Evolutionary conservation across 1,140 invertebrate species (phyloP).

Genomic region (Contarinia nasturtii): DNA sequence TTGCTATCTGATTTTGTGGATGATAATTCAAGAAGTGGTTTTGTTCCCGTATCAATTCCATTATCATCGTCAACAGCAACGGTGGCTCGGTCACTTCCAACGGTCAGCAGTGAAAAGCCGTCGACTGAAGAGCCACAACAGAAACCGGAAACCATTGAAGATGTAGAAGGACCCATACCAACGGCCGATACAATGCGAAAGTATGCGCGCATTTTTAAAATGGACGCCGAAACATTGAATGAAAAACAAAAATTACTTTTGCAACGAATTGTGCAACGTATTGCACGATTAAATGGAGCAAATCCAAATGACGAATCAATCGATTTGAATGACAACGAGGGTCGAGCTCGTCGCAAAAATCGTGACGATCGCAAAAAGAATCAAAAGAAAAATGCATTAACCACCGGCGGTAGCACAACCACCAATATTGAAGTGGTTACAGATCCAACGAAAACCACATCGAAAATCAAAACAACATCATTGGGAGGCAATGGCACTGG

Average conservation of each 20-base stretch:
- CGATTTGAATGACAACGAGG: background rate
- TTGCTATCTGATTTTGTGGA: too few species aligned
- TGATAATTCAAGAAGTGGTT: too few species aligned
- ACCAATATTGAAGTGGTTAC: background rate
- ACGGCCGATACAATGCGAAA: background rate
- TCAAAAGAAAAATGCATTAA: background rate
- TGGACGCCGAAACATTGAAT: slow-evolving; percentile 21
- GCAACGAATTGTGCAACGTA: slow-evolving; percentile 21
- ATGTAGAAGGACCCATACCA: background rate
- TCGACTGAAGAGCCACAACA: too few species aligned
- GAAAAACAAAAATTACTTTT: slow-evolving; percentile 23
- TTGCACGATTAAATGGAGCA: slow-evolving; percentile 9
- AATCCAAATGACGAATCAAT: background rate
- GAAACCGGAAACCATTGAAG: too few species aligned
- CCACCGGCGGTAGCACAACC: too few species aligned
- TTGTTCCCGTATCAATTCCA: too few species aligned
- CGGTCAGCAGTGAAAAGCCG: too few species aligned
- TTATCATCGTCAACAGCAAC: too few species aligned
- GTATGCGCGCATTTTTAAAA: slow-evolving; percentile 8
- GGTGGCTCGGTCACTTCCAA: too few species aligned
- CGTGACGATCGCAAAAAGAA: background rate
- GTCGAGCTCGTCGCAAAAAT: background rate
- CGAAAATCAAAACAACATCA: background rate
- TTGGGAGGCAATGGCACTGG: background rate
- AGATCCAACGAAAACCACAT: background rate